phyloP scores from a whole-genome alignment of 2,113 vertebrate species.

The Mesoclemmys tuberculata region DNA sequence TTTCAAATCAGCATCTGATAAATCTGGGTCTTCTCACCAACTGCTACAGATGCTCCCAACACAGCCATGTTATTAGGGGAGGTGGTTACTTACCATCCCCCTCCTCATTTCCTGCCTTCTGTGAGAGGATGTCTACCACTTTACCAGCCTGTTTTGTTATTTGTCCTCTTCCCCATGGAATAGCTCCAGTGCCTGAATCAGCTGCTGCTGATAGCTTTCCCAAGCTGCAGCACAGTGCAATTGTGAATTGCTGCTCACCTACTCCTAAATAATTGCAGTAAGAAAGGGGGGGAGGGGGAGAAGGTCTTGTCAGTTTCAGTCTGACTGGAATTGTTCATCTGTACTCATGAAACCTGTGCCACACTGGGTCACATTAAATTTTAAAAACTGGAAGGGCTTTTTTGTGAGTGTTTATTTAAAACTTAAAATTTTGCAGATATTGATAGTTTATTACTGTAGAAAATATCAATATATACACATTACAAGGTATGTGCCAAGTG shows the following conservation, averaged over 20 bases:
- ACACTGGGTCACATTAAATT: neutral
- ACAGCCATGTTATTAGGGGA: neutral
- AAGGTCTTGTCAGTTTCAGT: neutral
- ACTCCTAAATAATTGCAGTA: neutral
- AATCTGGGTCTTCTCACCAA: neutral
- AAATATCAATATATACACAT: neutral
- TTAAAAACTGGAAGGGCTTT: neutral
- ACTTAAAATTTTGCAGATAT: neutral
- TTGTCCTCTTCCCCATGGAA: neutral
- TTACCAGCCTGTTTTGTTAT: neutral
- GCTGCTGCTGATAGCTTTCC: neutral
- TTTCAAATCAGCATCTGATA: too few relatives aligned
- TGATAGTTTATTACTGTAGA: neutral
- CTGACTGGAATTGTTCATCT: neutral
- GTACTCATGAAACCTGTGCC: neutral
- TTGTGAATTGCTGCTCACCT: neutral
- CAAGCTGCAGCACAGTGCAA: neutral
- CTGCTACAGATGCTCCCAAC: neutral
- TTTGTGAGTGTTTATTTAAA: neutral
- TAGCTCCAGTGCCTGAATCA: accelerated
- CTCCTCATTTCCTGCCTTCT: neutral
- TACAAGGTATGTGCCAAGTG: neutral
- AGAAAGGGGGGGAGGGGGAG: too few relatives aligned
- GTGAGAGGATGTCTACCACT: neutral
- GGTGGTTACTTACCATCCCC: neutral